These are phyloP conservation scores for Limnephilus marmoratus DNA, from an alignment of 2,888 invertebrate species.

Conservation along the genomic window DNA sequence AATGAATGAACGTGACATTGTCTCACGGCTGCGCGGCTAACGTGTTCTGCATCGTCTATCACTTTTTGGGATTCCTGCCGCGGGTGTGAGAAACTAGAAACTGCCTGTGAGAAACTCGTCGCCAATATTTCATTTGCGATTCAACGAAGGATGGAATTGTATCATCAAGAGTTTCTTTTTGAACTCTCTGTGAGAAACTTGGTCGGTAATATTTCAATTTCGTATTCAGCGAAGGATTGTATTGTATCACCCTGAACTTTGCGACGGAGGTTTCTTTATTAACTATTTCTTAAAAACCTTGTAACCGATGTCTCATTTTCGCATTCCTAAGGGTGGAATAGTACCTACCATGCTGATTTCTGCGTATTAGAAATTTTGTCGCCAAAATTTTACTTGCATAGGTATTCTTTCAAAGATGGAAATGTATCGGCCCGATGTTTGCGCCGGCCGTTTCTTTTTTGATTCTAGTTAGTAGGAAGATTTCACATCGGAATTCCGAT, in stretches of 20 bases:
- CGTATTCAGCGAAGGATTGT: neutral
- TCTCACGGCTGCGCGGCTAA: slow-evolving; percentile 57
- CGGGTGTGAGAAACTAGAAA: slow-evolving; percentile 15
- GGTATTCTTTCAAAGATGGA: neutral
- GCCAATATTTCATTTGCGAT: slow-evolving; percentile 5
- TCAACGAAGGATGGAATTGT: slow-evolving; percentile 16
- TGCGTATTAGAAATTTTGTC: neutral
- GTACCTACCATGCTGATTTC: neutral
- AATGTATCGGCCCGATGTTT: neutral
- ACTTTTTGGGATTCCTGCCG: slow-evolving; percentile 14
- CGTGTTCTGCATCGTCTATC: slow-evolving; percentile 52
- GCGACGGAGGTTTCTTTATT: too few relatives aligned
- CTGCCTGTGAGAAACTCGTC: slow-evolving; percentile 1
- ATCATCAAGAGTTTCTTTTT: neutral
- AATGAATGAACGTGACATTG: slow-evolving; percentile 60
- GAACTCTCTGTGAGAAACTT: neutral
- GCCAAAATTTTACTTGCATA: neutral
- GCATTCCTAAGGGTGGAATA: neutral
- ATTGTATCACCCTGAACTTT: neutral
- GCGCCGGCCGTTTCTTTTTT: slow-evolving; percentile 4
- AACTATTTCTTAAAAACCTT: neutral
- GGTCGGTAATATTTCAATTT: neutral
- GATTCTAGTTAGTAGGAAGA: neutral
- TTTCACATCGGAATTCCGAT: neutral
- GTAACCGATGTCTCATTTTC: neutral